A percentile compares a stretch with the other conserved stretches of the same genome.
phyloP scores from a whole-genome alignment of 2,797 vertebrate genomes.

The Brotula barbata region DNA sequence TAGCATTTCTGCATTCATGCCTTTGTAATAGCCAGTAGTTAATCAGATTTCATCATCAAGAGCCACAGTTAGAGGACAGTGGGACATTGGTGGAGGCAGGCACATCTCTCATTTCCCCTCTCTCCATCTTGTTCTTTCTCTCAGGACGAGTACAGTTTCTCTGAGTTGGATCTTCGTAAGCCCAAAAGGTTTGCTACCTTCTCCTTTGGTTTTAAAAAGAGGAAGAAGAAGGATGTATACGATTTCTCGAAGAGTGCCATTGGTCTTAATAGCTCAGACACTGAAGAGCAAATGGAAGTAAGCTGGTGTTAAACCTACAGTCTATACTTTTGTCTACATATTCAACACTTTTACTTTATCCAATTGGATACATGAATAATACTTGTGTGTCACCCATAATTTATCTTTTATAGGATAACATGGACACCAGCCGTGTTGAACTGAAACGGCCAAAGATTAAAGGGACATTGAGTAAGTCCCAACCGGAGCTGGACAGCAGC shows the following conservation, averaged over 20 bases:
- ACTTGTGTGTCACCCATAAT: not conserved
- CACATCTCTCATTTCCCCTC: not conserved
- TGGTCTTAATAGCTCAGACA: slow-evolving; percentile 31
- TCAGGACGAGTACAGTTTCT: slow-evolving; percentile 64
- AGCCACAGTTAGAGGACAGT: too few relatives aligned
- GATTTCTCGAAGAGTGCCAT: slow-evolving; percentile 57
- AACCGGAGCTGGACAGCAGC: slow-evolving; percentile 58
- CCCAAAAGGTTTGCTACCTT: slow-evolving; percentile 60
- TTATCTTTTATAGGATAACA: slow-evolving; percentile 32
- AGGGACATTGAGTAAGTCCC: slow-evolving; percentile 50
- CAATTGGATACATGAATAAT: not conserved
- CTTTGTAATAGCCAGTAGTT: too few relatives aligned
- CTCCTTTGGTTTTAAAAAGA: slow-evolving; percentile 61
- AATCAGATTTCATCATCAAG: too few relatives aligned
- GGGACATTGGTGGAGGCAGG: too few relatives aligned
- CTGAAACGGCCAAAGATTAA: slow-evolving; percentile 8
- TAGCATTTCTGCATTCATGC: too few relatives aligned
- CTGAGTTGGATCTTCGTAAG: slow-evolving; percentile 67
- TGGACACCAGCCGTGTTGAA: slow-evolving; percentile 28
- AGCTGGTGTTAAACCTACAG: not conserved
- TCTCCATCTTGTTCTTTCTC: not conserved
- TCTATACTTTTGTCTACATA: too few relatives aligned
- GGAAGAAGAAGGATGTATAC: slow-evolving; percentile 50
- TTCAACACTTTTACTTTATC: too few relatives aligned
- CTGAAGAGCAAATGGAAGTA: slow-evolving; percentile 42